A percentile compares a stretch with the other conserved stretches of the same genome.
Conservation (phyloP, 2,113 vertebrate genomes). For the Haemorhous mexicanus region DNA sequence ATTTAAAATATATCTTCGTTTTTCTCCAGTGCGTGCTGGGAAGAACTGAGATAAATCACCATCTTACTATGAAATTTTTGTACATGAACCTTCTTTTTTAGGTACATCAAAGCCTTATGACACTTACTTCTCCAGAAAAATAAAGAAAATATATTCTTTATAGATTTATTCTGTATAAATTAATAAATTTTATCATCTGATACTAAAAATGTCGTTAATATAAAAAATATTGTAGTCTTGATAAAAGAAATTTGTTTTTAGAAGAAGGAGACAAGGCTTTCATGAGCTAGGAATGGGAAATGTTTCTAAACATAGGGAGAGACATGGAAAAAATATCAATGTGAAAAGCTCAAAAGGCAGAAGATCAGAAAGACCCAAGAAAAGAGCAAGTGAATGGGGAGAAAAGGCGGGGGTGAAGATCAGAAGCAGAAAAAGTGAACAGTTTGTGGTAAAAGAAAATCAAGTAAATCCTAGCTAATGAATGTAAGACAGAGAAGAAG, state of each 20-base stretch:
- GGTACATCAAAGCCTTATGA: not conserved
- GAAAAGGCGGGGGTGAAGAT: not conserved
- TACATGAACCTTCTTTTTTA: not conserved
- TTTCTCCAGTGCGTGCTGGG: not conserved
- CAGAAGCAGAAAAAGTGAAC: constrained; percentile 21
- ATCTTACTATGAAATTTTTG: not conserved
- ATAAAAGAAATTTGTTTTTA: not conserved
- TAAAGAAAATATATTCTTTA: not conserved
- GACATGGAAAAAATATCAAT: constrained; percentile 7
- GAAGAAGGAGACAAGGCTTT: not conserved
- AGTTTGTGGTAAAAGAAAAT: constrained; percentile 19
- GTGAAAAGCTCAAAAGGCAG: not conserved
- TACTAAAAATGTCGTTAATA: not conserved
- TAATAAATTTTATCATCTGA: not conserved
- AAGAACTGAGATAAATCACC: not conserved
- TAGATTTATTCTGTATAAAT: not conserved
- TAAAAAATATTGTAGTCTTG: not conserved
- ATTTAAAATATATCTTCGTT: not conserved
- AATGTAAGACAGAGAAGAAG: not conserved
- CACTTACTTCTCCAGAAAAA: not conserved
- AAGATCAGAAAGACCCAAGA: constrained; percentile 12
- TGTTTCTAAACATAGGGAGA: not conserved
- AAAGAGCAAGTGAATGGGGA: not conserved
- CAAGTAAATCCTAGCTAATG: not conserved
- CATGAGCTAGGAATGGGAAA: not conserved